Evolutionary conservation across 2,888 invertebrate genomes (phyloP), one percentile per base, ranked within the genome.

Genomic region (Limnephilus rhombicus): DNA sequence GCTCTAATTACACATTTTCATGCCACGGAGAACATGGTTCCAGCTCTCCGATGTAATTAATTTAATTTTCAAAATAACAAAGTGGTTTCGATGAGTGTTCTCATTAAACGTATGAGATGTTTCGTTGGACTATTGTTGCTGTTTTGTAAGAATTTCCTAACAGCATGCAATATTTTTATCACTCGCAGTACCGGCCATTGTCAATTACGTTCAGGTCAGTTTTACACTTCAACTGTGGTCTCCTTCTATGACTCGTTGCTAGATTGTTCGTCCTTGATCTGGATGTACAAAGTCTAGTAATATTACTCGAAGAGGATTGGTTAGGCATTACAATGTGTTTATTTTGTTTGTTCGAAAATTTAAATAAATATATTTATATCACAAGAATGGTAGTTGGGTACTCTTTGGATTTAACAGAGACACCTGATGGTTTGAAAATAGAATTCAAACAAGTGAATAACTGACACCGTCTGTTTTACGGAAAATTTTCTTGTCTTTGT

Each of bases 1-100:
- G 49, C n/a, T 41, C 85, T 85, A 85, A 85, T 85, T 85, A 85
- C 85, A 85, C n/a, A 85, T 85, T 85, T 85, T 41, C 41, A 85
- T 85, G 85, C 85, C 85, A 85, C 7, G 9, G 37, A 85, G n/a
- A 85, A 41, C 34, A 85, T 85, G 45, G 24, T 85, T 82, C 34
- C 29, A 34, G 31, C n/a, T 68, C 68, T 68, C 24, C 68, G 24
- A 68, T 24, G 24, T 68, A 68, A 68, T 68, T 68, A 68, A 68
- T 68, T 68, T 24, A 68, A 68, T 68, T 68, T 68, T n/a, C 68
- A 68, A 68, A 68, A 68, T 24, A 2, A 68, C 68, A 68, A 68
- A 68, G 24, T 68, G 68, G 68, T 68, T 68, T 68, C 24, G 24
- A n/a, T 68, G 68, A 68, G 68, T 68, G 68, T 68, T 68, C 68